Conservation (phyloP, 2,113 vertebrate species). For the Macrotus californicus region DNA sequence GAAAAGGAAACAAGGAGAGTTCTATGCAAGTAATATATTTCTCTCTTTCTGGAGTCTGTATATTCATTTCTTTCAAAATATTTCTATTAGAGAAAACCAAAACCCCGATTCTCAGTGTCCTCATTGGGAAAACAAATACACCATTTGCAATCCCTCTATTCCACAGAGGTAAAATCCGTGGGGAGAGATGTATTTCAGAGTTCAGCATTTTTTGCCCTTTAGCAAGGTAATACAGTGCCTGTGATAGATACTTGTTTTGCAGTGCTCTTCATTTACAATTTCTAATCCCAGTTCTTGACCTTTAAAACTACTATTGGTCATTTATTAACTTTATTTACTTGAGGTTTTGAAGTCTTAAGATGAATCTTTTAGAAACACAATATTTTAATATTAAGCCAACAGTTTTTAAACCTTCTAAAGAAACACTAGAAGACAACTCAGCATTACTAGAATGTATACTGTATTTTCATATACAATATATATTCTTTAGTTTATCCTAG, state of each 20-base stretch:
- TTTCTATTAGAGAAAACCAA: neutral
- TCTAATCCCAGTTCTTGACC: neutral
- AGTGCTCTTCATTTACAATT: constrained; percentile 21
- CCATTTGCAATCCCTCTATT: neutral
- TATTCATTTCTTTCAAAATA: neutral
- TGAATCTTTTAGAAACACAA: neutral
- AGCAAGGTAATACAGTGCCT: neutral
- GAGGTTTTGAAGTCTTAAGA: constrained; percentile 12
- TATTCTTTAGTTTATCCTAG: neutral
- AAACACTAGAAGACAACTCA: constrained; percentile 6
- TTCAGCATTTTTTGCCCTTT: neutral
- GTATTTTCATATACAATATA: neutral
- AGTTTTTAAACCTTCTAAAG: neutral
- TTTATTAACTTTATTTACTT: constrained; percentile 13
- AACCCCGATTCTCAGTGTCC: neutral
- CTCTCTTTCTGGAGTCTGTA: neutral
- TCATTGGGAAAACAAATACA: neutral
- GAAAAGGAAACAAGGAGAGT: neutral
- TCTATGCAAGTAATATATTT: neutral
- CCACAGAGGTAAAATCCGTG: neutral
- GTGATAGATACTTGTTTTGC: neutral
- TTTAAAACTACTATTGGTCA: neutral
- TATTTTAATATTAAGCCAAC: constrained; percentile 9
- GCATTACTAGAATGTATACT: neutral
- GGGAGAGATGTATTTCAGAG: neutral